Evolutionary conservation across 2,888 invertebrate species (phyloP).

Genomic region (Dicyrtoma fusca): DNA sequence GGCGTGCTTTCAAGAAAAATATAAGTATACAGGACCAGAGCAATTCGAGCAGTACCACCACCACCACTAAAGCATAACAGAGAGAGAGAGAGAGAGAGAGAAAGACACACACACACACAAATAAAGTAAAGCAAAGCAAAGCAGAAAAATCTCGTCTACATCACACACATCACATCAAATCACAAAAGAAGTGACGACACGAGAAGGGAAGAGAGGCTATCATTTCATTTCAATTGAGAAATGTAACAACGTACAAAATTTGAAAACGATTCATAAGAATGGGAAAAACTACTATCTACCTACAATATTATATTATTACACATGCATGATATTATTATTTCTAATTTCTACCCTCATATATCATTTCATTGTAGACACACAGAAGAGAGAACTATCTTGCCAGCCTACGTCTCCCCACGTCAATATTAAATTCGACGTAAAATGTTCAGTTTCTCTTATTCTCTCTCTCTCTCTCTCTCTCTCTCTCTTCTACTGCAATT

Average conservation of each 20-base stretch:
- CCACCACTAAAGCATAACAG: conserved; percentile 6
- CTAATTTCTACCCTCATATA: too few relatives aligned
- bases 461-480: conserved; percentile 1
- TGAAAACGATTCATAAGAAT: neutral
- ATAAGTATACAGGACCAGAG: neutral
- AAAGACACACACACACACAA: conserved; percentile 1
- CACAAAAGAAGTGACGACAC: neutral
- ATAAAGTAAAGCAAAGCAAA: neutral
- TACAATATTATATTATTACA: conserved; percentile 5
- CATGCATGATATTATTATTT: too few relatives aligned
- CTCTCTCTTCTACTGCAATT: conserved; percentile 6
- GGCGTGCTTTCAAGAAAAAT: conserved; percentile 45
- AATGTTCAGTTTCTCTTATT: neutral
- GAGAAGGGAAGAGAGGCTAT: conserved; percentile 16
- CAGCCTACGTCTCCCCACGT: too few relatives aligned
- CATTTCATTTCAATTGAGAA: conserved; percentile 30
- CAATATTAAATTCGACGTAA: neutral
- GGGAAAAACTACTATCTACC: neutral
- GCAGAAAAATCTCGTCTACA: too few relatives aligned
- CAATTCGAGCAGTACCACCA: neutral
- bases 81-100: neutral
- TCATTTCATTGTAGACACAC: too few relatives aligned
- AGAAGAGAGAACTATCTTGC: too few relatives aligned
- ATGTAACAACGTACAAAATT: conserved; percentile 11
- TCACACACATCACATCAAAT: neutral